These are phyloP conservation scores for Cephus runcator DNA, from an alignment of 2,888 invertebrate species.

Conservation along the genomic window DNA sequence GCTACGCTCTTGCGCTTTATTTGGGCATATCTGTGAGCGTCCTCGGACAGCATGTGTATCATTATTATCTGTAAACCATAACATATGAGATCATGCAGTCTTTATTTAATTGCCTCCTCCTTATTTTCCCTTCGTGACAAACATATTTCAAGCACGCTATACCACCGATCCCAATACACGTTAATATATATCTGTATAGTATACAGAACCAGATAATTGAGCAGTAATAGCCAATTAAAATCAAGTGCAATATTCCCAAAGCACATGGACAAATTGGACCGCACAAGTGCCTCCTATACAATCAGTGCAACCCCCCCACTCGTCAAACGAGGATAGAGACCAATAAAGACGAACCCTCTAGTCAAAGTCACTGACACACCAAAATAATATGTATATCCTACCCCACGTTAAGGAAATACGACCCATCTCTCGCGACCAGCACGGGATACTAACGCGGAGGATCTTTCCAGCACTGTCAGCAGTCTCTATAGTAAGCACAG, in stretches of 20 bases:
- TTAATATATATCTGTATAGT: background rate
- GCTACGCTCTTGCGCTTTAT: slow-evolving; percentile 59
- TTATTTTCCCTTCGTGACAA: background rate
- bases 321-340: background rate
- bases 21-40: slow-evolving; percentile 56
- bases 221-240: background rate
- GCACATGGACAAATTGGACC: background rate
- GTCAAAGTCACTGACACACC: background rate
- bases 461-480: background rate
- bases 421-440: background rate
- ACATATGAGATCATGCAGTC: background rate
- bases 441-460: background rate
- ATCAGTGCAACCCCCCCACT: background rate
- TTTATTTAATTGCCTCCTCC: background rate
- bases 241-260: background rate
- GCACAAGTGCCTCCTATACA: background rate
- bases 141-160: background rate
- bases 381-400: background rate
- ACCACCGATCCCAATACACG: background rate
- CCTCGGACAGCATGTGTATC: slow-evolving; percentile 59
- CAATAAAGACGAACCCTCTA: background rate
- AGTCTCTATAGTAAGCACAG: background rate
- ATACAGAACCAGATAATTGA: background rate
- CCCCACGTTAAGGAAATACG: background rate
- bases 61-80: slow-evolving; percentile 44